Conservation (phyloP, 2,797 vertebrate genomes). For the Balearica regulorum region DNA sequence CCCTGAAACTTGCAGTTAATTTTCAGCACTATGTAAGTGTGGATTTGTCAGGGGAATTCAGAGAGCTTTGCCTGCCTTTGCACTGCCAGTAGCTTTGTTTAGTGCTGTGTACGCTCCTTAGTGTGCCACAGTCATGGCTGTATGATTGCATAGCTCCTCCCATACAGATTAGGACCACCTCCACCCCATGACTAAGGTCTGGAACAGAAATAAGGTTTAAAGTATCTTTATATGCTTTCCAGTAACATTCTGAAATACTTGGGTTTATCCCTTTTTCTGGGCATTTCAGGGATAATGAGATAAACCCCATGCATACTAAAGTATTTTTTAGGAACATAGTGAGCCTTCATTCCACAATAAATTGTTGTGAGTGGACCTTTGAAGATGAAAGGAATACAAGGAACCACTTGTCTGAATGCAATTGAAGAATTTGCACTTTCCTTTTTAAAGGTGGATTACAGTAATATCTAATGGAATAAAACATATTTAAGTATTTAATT, state of each 20-base stretch:
- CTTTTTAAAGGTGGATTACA: background rate
- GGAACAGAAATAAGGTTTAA: background rate
- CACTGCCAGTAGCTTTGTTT: background rate
- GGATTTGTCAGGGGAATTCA: background rate
- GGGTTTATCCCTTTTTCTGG: background rate
- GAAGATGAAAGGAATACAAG: background rate
- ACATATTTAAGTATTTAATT: background rate
- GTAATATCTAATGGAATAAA: background rate
- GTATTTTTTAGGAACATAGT: background rate
- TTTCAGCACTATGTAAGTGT: background rate
- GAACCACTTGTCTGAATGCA: background rate
- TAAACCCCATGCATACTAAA: background rate
- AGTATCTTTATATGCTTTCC: background rate
- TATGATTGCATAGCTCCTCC: background rate
- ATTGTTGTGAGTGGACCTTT: background rate
- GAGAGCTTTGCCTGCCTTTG: background rate
- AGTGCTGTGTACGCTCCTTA: background rate
- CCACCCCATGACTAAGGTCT: background rate
- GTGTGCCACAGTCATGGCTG: background rate
- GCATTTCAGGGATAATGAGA: background rate
- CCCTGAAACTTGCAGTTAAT: background rate
- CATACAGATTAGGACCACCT: background rate
- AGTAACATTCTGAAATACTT: background rate
- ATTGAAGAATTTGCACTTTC: background rate
- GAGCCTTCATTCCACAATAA: background rate